These are phyloP conservation scores for Acrobasis suavella DNA, from an alignment of 2,888 invertebrate genomes.

Conservation along the genomic window DNA sequence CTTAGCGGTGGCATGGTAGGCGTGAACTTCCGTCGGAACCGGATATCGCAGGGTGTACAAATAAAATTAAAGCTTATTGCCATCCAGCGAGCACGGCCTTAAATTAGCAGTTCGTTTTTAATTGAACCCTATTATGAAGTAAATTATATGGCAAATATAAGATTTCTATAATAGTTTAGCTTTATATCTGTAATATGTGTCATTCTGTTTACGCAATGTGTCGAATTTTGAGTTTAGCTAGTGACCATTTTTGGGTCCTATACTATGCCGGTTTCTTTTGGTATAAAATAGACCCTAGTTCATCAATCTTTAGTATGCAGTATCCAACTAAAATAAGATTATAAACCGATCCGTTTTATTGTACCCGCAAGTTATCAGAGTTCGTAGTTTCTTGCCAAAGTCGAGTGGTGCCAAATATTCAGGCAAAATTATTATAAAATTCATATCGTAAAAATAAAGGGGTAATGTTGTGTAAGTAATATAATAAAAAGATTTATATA, in stretches of 20 bases:
- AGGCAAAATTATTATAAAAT: conserved; percentile 14
- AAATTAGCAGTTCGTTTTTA: conserved; percentile 48
- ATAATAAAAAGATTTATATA: no score
- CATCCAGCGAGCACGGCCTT: conserved; percentile 51
- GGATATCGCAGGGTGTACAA: conserved; percentile 70
- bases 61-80: conserved; percentile 77
- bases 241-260: no score
- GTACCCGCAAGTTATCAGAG: conserved; percentile 32
- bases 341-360: conserved; percentile 39
- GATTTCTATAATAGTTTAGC: not conserved
- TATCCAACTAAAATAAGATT: conserved; percentile 32
- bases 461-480: not conserved
- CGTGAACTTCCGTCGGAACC: conserved; percentile 74
- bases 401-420: conserved; percentile 17
- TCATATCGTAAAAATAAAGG: not conserved
- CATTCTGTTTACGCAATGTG: no score
- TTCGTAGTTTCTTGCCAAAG: conserved; percentile 21
- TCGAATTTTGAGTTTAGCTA: no score
- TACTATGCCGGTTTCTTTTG: not conserved
- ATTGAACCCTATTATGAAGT: conserved; percentile 30
- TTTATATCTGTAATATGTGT: no score
- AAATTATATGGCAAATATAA: not conserved
- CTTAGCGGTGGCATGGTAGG: conserved; percentile 69
- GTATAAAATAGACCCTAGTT: not conserved
- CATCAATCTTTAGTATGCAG: conserved; percentile 23